These are phyloP conservation scores for Campaea margaritaria DNA, from an alignment of 2,888 invertebrate genomes.

Conservation along the genomic window DNA sequence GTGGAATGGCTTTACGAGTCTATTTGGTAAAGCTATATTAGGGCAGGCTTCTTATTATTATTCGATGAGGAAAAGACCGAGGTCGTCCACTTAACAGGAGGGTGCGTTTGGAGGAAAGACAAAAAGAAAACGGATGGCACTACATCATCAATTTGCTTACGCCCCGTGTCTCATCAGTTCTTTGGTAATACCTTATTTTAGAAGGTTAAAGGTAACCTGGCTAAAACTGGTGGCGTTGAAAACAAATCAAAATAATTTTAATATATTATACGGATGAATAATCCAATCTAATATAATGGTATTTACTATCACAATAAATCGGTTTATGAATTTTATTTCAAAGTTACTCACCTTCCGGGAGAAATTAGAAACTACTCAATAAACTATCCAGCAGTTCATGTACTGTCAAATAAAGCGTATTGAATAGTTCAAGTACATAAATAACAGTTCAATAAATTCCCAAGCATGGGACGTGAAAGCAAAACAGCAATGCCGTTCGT, in stretches of 20 bases:
- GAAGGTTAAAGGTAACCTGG: too few relatives aligned
- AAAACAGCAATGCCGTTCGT: conserved; percentile 68
- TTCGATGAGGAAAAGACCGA: conserved; percentile 16
- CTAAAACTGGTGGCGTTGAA: too few relatives aligned
- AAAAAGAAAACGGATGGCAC: conserved; percentile 1
- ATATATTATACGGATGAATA: too few relatives aligned
- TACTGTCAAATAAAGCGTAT: conserved; percentile 48
- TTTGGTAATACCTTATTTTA: too few relatives aligned
- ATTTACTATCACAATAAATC: too few relatives aligned
- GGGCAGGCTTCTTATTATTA: conserved; percentile 20
- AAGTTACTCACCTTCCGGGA: conserved; percentile 2
- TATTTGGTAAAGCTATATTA: conserved; percentile 20
- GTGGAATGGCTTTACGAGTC: conserved; percentile 35
- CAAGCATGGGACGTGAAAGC: conserved; percentile 63
- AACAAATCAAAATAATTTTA: too few relatives aligned
- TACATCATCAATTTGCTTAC: conserved; percentile 1
- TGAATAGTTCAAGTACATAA: conserved; percentile 54
- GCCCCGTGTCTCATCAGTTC: too few relatives aligned
- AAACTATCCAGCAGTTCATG: conserved; percentile 28
- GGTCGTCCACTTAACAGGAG: conserved; percentile 3
- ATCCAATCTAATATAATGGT: too few relatives aligned
- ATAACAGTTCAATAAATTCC: conserved; percentile 64
- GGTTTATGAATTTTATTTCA: neutral
- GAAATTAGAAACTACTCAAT: conserved; percentile 27
- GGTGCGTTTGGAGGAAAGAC: conserved; percentile 1